A percentile compares a stretch with the other conserved stretches of the same genome.
Conservation (phyloP, 2,888 invertebrate species). For the Metopia argyrocephala region DNA sequence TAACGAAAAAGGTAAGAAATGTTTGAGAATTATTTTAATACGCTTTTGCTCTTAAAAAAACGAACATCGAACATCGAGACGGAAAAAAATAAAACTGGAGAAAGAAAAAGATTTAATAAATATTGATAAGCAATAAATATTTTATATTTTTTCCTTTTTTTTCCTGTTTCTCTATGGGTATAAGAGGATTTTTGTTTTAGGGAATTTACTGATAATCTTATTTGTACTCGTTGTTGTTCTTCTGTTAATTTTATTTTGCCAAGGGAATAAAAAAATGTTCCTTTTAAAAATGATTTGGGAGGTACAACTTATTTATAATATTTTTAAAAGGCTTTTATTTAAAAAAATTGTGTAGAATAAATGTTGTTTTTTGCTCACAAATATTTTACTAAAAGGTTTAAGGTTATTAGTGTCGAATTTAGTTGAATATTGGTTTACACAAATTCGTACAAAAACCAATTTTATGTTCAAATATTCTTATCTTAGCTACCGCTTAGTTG, state of each 20-base stretch:
- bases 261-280: background rate
- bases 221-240: background rate
- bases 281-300: background rate
- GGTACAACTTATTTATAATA: background rate
- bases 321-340: background rate
- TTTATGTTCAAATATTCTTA: no score
- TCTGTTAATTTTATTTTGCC: background rate
- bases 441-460: no score
- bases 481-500: no score
- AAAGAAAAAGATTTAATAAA: background rate
- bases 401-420: no score
- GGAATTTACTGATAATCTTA: background rate
- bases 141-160: background rate
- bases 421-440: no score
- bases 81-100: no score
- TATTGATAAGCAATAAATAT: slow-evolving; percentile 17
- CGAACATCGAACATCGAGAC: background rate
- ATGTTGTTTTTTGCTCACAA: no score
- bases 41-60: no score
- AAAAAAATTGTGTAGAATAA: no score
- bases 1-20: slow-evolving; percentile 74
- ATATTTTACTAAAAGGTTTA: no score
- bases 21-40: background rate
- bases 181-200: background rate
- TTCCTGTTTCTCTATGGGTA: no score